A percentile compares a stretch with the other conserved stretches of the same genome.
These are phyloP conservation scores for Cyaniris semiargus DNA, from an alignment of 2,888 invertebrate genomes.

Conservation along the genomic window DNA sequence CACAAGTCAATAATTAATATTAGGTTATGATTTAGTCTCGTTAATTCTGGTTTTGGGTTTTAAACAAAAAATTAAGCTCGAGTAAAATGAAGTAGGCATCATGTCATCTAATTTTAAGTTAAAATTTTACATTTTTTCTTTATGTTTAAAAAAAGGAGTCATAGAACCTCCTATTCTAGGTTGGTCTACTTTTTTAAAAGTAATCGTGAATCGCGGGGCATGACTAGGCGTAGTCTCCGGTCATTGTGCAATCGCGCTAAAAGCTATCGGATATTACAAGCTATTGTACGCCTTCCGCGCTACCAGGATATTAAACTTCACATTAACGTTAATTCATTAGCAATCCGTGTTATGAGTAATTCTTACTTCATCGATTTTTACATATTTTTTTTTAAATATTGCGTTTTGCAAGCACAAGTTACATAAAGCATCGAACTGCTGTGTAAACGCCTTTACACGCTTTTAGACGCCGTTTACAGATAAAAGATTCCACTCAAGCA, in stretches of 20 bases:
- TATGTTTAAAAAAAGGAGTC: neutral
- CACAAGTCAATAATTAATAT: neutral
- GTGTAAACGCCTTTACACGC: too few species aligned
- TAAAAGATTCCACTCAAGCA: too few species aligned
- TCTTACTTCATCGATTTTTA: neutral
- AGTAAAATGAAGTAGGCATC: too few species aligned
- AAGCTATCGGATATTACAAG: conserved; percentile 9
- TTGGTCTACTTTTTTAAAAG: neutral
- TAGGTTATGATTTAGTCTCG: too few species aligned
- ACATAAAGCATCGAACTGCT: too few species aligned
- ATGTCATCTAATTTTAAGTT: too few species aligned
- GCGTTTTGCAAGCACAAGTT: neutral
- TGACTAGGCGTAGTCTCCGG: conserved; percentile 4
- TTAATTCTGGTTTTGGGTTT: too few species aligned
- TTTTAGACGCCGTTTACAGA: too few species aligned
- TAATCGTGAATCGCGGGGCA: neutral
- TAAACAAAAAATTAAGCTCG: too few species aligned
- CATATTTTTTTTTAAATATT: neutral
- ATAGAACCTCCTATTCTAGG: neutral
- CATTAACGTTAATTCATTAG: conserved; percentile 7
- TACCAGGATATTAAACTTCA: conserved; percentile 1
- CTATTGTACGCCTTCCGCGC: neutral
- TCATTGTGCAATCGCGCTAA: conserved; percentile 6
- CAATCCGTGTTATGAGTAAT: neutral
- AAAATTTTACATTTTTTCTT: neutral